Evolutionary conservation across 1,140 invertebrate species (phyloP).

Genomic region (Achroia grisella): DNA sequence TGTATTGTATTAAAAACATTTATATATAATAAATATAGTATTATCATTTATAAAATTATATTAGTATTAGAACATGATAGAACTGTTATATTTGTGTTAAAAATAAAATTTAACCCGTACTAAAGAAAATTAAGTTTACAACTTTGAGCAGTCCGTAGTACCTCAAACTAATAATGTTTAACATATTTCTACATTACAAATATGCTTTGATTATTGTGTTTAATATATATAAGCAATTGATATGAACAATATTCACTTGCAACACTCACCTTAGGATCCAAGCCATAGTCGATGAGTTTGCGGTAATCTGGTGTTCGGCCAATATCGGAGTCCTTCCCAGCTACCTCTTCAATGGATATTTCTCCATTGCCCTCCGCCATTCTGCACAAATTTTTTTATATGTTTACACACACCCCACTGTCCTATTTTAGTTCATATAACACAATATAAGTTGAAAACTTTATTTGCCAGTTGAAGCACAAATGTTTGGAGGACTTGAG

Average conservation of each 20-base stretch:
- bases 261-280: slow-evolving; percentile 87
- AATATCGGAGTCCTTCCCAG: slow-evolving; percentile 82
- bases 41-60: too few relatives aligned
- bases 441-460: slow-evolving; percentile 15
- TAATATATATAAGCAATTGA: too few relatives aligned
- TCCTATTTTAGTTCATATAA: slow-evolving; percentile 13
- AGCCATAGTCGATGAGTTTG: slow-evolving; percentile 93
- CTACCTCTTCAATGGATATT: slow-evolving; percentile 86
- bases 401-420: slow-evolving; percentile 51
- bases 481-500: slow-evolving; percentile 24
- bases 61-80: too few relatives aligned
- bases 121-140: too few relatives aligned
- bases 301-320: slow-evolving; percentile 89
- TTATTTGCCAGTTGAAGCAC: slow-evolving; percentile 24
- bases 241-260: background rate
- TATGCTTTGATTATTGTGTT: too few relatives aligned
- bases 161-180: too few relatives aligned
- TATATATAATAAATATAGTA: background rate
- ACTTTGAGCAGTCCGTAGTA: too few relatives aligned
- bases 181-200: too few relatives aligned
- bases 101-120: too few relatives aligned
- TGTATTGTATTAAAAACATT: too few relatives aligned
- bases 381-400: slow-evolving; percentile 73
- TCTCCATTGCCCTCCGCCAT: slow-evolving; percentile 95
- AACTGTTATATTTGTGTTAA: too few relatives aligned